phyloP scores from a whole-genome alignment of 35 echinoderm and acorn worm species.

The Patiria miniata region DNA sequence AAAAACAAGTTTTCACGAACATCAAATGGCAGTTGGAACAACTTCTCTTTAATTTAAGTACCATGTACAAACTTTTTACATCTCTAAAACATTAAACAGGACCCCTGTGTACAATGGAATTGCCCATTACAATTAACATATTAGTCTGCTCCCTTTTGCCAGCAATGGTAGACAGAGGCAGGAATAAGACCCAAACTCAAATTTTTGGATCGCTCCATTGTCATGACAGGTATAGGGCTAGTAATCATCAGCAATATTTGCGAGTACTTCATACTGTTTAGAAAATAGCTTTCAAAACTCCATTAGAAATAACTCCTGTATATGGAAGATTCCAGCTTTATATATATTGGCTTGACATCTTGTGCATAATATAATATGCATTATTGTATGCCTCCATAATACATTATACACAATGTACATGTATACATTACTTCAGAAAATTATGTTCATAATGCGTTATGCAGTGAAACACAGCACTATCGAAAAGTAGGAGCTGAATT shows the following conservation, averaged over 20 bases:
- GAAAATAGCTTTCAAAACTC: constrained; percentile 1
- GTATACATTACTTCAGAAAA: no score
- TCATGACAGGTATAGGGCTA: not conserved
- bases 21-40: constrained; percentile 14
- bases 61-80: constrained; percentile 6
- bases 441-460: no score
- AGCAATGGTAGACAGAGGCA: constrained; percentile 27
- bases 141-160: constrained; percentile 17
- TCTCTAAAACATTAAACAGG: not conserved
- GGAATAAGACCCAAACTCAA: constrained; percentile 3
- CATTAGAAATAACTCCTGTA: no score
- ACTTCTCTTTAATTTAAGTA: constrained; percentile 2
- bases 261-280: constrained; percentile 24
- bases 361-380: no score
- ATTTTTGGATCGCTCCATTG: not conserved
- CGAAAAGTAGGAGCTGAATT: no score
- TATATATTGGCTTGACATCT: no score
- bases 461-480: no score
- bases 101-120: not conserved
- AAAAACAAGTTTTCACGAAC: not conserved
- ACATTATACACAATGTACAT: no score
- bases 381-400: no score
- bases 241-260: not conserved
- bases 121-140: not conserved
- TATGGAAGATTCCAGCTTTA: no score